Evolutionary conservation across 2,113 vertebrate species (phyloP).

Genomic region (Hemichromis elongatus): DNA sequence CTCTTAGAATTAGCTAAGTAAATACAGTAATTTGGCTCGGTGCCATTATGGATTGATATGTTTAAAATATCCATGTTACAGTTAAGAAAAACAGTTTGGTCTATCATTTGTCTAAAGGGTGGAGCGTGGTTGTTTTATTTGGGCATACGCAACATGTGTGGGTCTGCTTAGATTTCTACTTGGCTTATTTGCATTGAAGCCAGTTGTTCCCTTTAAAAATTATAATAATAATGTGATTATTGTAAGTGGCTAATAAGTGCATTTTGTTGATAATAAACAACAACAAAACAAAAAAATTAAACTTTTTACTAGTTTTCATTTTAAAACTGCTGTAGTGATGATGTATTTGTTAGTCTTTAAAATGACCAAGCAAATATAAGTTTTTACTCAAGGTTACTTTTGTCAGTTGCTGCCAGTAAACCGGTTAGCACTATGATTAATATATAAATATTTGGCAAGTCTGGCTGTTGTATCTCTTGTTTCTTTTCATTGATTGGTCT

Average conservation of each 20-base stretch:
- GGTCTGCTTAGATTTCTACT: neutral
- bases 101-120: neutral
- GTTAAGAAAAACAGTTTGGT: neutral
- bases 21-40: neutral
- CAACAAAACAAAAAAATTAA: no score
- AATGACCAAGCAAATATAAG: neutral
- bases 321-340: neutral
- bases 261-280: neutral
- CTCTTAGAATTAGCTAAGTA: constrained; percentile 3
- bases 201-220: neutral
- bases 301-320: neutral
- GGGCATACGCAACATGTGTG: neutral
- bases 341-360: neutral
- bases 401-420: neutral
- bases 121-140: neutral
- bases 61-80: neutral
- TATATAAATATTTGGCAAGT: neutral
- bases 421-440: neutral
- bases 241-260: neutral
- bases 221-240: neutral
- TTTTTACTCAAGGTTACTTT: neutral
- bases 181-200: neutral
- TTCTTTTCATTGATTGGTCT: neutral
- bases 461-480: neutral
- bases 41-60: neutral